Conservation (phyloP, 2,888 invertebrate species). For the Campaea margaritaria region DNA sequence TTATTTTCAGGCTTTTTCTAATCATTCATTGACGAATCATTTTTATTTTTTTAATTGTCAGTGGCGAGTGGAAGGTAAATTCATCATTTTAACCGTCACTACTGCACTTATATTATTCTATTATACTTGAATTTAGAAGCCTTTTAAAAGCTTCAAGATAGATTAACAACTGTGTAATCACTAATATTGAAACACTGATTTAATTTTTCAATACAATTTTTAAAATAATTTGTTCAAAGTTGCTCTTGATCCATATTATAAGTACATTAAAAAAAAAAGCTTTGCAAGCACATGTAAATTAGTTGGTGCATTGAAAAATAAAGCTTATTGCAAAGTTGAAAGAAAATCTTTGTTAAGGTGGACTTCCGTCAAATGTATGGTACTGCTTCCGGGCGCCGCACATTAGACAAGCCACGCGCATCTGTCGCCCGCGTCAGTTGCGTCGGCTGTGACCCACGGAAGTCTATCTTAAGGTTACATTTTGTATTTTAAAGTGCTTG, state of each 20-base stretch:
- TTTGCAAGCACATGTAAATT: neutral
- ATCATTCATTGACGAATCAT: constrained; percentile 64
- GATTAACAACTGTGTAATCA: neutral
- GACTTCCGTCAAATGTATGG: too few species aligned
- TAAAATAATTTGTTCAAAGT: too few species aligned
- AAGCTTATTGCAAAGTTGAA: neutral
- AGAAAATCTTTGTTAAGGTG: too few species aligned
- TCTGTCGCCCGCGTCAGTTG: too few species aligned
- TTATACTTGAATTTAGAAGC: neutral
- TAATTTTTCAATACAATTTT: too few species aligned
- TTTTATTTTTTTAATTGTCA: constrained; percentile 66
- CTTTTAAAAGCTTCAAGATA: neutral
- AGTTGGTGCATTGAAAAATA: neutral
- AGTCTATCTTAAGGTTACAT: too few species aligned
- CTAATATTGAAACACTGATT: neutral
- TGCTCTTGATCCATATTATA: too few species aligned
- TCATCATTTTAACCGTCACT: constrained; percentile 46
- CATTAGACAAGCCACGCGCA: too few species aligned
- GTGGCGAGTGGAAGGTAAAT: constrained; percentile 73
- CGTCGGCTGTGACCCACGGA: too few species aligned
- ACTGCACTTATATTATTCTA: constrained; percentile 29
- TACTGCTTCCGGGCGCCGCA: too few species aligned
- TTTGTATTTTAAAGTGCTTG: neutral
- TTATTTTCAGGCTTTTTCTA: constrained; percentile 69
- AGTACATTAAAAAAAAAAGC: too few species aligned